These are phyloP conservation scores for Proteles cristata DNA, from an alignment of 2,113 vertebrate genomes.

Conservation along the genomic window DNA sequence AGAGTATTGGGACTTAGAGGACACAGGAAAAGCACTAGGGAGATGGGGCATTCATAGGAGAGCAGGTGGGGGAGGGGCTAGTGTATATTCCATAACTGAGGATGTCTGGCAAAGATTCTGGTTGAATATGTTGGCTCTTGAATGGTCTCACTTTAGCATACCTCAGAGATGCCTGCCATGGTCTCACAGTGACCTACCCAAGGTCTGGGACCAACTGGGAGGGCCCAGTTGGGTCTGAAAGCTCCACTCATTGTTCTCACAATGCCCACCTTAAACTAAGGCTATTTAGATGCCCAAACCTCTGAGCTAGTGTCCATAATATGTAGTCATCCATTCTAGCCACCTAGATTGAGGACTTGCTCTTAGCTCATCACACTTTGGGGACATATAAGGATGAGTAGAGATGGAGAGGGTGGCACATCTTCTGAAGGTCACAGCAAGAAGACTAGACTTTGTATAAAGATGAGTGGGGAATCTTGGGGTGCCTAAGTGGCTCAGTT, in stretches of 20 bases:
- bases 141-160: neutral
- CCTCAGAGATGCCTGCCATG: neutral
- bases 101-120: neutral
- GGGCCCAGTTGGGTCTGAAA: neutral
- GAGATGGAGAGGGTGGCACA: neutral
- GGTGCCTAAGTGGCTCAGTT: neutral
- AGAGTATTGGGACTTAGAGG: neutral
- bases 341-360: neutral
- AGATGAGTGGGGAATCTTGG: neutral
- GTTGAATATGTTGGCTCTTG: neutral
- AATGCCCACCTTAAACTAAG: neutral
- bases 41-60: neutral
- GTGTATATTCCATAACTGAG: neutral
- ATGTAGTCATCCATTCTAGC: neutral
- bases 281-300: neutral
- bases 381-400: neutral
- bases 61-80: neutral
- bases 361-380: conserved; percentile 22
- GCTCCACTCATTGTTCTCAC: neutral
- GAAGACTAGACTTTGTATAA: neutral
- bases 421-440: neutral
- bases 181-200: conserved; percentile 5
- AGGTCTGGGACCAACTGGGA: neutral
- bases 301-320: neutral
- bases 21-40: neutral